Evolutionary conservation across 2,888 invertebrate genomes (phyloP), one percentile per base, ranked within the genome.

Genomic region (Drosophila quinaria): DNA sequence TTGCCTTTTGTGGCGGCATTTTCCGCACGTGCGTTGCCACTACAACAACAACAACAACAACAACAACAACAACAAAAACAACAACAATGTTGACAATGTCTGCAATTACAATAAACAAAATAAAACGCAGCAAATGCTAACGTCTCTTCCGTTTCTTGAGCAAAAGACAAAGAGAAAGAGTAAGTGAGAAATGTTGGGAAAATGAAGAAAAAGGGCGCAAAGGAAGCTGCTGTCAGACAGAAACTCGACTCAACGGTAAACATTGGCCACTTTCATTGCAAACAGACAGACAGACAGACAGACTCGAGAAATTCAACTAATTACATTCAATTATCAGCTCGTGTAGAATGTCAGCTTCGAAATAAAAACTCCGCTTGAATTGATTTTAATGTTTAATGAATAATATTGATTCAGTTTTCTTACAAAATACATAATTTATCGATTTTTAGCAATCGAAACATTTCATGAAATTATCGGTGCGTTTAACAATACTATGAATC

Each of bases 41-140:
- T 15, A 62, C 75, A 68, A 51, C 52, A 63, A 49, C 46, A 55
- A 22, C 67, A 63, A 49, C 46, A 55, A 29, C 67, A 62, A 13
- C 66, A 65, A 51, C 73, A 49, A 37, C 50, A 60, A 62, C 42
- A 54, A 35, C 52, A 62, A 44, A 39, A 51, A 66, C 42, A 63
- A 69, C 47, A 68, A 62, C 54, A 70, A 65, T 60, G 81, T 68
- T 69, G 85, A 82, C 82, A 84, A 78, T 65, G 82, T 58, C 75
- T 65, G 85, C 87, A 87, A 81, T 83, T 83, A 83, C 82, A 83
- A 83, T 83, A 82, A 82, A 87, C 81, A 87, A 87, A 80, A 78
- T 73, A 78, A 84, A 84, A 81, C 81, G 87, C 87, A 87, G 70
- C 75, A 70, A 87, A 80, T 83, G 84, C 87, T 69, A 73, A 65